Evolutionary conservation across 2,113 vertebrate species (phyloP).

Genomic region (Arothron firmamentum): DNA sequence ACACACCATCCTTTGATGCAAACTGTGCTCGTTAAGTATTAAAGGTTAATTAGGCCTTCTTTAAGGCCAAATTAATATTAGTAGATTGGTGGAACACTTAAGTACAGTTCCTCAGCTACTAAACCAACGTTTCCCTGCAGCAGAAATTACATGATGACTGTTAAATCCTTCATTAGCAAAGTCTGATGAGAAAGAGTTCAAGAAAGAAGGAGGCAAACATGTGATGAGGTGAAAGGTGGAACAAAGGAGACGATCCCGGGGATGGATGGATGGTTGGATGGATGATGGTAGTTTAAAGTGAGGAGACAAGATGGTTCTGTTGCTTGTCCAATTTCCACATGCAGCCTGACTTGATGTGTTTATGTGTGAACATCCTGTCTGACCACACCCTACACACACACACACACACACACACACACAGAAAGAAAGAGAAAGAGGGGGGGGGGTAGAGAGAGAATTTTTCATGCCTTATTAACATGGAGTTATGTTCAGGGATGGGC

Average conservation of each 20-base stretch:
- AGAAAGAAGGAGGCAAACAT: neutral
- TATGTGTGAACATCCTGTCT: slow-evolving; percentile 50
- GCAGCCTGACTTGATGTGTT: slow-evolving; percentile 32
- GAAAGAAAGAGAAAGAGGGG: slow-evolving; percentile 22
- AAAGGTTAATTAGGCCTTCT: slow-evolving; percentile 47
- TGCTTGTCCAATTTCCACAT: slow-evolving; percentile 1
- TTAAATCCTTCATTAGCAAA: slow-evolving; percentile 43
- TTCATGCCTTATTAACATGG: slow-evolving; percentile 40
- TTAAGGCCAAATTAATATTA: slow-evolving; percentile 33
- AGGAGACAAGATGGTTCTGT: slow-evolving; percentile 25
- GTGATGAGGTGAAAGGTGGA: neutral
- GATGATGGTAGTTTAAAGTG: slow-evolving; percentile 12
- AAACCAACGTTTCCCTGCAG: slow-evolving; percentile 28
- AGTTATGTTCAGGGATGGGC: slow-evolving; percentile 22
- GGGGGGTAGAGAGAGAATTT: too few relatives aligned
- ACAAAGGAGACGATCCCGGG: neutral
- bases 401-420: neutral
- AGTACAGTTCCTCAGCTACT: slow-evolving; percentile 31
- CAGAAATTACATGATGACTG: slow-evolving; percentile 38
- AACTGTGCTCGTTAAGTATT: slow-evolving; percentile 37
- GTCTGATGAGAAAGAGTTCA: slow-evolving; percentile 23
- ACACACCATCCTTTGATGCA: slow-evolving; percentile 10
- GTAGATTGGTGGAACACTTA: slow-evolving; percentile 7
- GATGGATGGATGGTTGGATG: too few relatives aligned
- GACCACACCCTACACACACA: slow-evolving; percentile 55